Conservation (phyloP, 2,797 vertebrate genomes). For the Acanthis flammea region DNA sequence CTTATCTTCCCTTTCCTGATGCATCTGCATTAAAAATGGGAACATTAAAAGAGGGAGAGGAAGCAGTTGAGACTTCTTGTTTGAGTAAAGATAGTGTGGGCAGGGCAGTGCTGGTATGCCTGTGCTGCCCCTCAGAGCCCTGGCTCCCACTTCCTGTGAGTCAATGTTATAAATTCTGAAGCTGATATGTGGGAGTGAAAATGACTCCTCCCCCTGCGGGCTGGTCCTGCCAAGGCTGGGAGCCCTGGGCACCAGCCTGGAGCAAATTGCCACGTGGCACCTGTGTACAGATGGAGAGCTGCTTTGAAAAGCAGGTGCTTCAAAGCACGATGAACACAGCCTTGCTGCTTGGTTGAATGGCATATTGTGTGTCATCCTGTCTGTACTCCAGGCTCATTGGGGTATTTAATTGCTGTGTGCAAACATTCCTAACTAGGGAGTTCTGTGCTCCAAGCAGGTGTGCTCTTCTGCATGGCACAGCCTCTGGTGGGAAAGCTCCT, state of each 20-base stretch:
- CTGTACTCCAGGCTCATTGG: neutral
- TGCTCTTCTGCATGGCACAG: accelerated
- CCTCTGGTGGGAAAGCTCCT: neutral
- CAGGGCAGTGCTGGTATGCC: neutral
- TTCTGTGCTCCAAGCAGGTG: accelerated
- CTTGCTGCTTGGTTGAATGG: neutral
- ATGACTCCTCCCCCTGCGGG: neutral
- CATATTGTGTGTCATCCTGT: neutral
- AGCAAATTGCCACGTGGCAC: neutral
- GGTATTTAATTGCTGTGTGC: neutral
- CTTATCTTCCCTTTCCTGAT: neutral
- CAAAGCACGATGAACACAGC: neutral
- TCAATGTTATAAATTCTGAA: neutral
- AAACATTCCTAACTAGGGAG: neutral
- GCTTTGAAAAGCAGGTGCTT: neutral
- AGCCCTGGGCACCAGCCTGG: neutral
- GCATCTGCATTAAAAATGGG: neutral
- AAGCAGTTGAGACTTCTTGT: neutral
- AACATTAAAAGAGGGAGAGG: neutral
- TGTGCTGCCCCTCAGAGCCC: too few relatives aligned
- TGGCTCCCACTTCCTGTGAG: neutral
- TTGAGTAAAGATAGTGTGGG: neutral
- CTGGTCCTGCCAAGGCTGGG: neutral
- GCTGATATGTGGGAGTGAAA: neutral
- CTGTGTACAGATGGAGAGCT: neutral